phyloP scores from a whole-genome alignment of 53 echinoderm and acorn worm genomes.

The Actinopyga echinites region DNA sequence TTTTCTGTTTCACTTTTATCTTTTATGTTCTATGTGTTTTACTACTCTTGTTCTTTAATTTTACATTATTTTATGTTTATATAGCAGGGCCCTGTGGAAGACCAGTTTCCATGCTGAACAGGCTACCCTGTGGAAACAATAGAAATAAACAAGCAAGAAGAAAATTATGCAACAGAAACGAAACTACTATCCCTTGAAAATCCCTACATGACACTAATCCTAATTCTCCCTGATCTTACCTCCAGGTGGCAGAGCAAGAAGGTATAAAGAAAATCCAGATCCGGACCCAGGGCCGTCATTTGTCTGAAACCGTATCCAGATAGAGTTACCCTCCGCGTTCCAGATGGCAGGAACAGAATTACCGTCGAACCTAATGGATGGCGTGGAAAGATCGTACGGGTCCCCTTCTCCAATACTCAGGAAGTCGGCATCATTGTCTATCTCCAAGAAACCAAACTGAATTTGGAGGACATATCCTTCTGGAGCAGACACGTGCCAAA shows the following conservation, averaged over 20 bases:
- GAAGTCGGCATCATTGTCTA: not conserved
- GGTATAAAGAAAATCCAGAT: not conserved
- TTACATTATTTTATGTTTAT: too few relatives aligned
- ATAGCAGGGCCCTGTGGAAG: too few relatives aligned
- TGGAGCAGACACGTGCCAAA: not conserved
- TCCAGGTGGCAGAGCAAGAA: not conserved
- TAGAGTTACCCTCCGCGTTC: not conserved
- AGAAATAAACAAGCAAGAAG: not conserved
- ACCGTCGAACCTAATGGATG: not conserved
- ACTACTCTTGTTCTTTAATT: too few relatives aligned
- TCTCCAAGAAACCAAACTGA: not conserved
- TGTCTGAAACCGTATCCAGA: conserved; percentile 14
- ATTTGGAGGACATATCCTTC: conserved; percentile 8
- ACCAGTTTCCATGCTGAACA: too few relatives aligned
- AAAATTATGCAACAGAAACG: too few relatives aligned
- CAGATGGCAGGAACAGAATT: not conserved
- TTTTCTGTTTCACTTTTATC: too few relatives aligned
- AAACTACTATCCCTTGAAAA: not conserved
- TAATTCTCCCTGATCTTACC: not conserved
- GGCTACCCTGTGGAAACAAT: too few relatives aligned
- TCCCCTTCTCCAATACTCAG: conserved; percentile 8
- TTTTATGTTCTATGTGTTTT: too few relatives aligned
- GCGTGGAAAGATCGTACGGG: not conserved
- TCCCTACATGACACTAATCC: not conserved
- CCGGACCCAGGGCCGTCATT: not conserved